Evolutionary conservation across 2,888 invertebrate species (phyloP).

Genomic region (Taenaris catops): DNA sequence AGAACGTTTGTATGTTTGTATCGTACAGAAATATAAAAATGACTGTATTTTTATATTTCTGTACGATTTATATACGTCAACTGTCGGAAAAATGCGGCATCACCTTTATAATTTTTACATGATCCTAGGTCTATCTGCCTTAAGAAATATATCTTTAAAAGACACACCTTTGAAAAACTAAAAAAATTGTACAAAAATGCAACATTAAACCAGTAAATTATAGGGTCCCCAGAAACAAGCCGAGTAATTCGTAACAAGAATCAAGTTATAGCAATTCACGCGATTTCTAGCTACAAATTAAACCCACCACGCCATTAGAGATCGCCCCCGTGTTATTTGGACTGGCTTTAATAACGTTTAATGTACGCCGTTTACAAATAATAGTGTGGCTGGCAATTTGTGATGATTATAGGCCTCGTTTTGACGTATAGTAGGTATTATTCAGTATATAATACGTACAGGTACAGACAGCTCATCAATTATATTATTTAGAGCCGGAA

Average conservation of each 20-base stretch:
- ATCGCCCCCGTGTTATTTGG: slow-evolving; percentile 40
- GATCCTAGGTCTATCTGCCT: no score
- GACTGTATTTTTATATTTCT: no score
- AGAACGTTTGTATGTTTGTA: no score
- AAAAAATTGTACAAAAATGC: not conserved
- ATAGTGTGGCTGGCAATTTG: slow-evolving; percentile 23
- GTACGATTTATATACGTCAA: no score
- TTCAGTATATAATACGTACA: not conserved
- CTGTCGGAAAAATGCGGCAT: no score
- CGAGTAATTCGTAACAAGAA: slow-evolving; percentile 37
- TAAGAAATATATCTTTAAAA: no score
- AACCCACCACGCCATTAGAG: slow-evolving; percentile 27
- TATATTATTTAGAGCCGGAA: slow-evolving; percentile 5
- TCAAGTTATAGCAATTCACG: slow-evolving; percentile 33
- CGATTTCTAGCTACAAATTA: slow-evolving; percentile 40
- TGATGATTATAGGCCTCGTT: slow-evolving; percentile 4
- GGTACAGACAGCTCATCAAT: slow-evolving; percentile 1
- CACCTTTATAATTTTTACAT: no score
- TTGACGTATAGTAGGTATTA: slow-evolving; percentile 5
- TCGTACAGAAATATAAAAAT: no score
- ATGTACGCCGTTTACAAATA: slow-evolving; percentile 49
- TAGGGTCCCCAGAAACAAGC: slow-evolving; percentile 1
- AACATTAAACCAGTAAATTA: not conserved
- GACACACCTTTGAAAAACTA: not conserved
- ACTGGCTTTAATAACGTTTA: slow-evolving; percentile 46